Evolutionary conservation across 2,113 vertebrate genomes (phyloP).

Genomic region (Gulo gulo): DNA sequence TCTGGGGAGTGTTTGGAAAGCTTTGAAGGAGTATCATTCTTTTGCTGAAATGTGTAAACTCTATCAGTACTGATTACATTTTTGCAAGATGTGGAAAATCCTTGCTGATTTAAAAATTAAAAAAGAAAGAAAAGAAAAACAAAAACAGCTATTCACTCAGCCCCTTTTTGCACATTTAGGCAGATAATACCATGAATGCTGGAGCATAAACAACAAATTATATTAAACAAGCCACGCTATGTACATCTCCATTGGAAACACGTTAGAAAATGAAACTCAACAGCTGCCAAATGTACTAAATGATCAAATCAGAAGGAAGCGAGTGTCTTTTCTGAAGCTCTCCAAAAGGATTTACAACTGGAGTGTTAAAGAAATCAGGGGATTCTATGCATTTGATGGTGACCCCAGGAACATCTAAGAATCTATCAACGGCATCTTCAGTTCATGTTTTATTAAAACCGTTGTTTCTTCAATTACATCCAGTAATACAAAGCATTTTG

Average conservation of each 20-base stretch:
- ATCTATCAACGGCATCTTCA: slow-evolving; percentile 25
- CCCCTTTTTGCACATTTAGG: not conserved
- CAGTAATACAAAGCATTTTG: slow-evolving; percentile 60
- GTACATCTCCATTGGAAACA: not conserved
- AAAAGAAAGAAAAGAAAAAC: not conserved
- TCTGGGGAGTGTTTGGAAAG: not conserved
- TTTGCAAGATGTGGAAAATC: not conserved
- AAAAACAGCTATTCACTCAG: not conserved
- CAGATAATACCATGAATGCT: not conserved
- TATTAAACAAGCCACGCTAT: slow-evolving; percentile 11
- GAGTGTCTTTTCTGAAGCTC: not conserved
- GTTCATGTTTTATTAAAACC: slow-evolving; percentile 34
- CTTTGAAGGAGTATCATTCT: not conserved
- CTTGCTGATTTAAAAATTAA: not conserved
- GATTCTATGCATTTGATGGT: not conserved
- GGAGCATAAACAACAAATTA: slow-evolving; percentile 28
- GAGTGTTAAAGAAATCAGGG: not conserved
- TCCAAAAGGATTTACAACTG: not conserved
- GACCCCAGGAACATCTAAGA: slow-evolving; percentile 45
- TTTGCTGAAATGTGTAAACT: not conserved
- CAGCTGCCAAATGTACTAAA: slow-evolving; percentile 35
- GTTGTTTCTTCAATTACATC: slow-evolving; percentile 71
- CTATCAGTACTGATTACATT: not conserved
- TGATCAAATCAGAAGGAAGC: slow-evolving; percentile 13
- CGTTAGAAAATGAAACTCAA: not conserved